These are phyloP conservation scores for Nesoenas mayeri DNA, from an alignment of 2,113 vertebrate genomes.

Conservation along the genomic window DNA sequence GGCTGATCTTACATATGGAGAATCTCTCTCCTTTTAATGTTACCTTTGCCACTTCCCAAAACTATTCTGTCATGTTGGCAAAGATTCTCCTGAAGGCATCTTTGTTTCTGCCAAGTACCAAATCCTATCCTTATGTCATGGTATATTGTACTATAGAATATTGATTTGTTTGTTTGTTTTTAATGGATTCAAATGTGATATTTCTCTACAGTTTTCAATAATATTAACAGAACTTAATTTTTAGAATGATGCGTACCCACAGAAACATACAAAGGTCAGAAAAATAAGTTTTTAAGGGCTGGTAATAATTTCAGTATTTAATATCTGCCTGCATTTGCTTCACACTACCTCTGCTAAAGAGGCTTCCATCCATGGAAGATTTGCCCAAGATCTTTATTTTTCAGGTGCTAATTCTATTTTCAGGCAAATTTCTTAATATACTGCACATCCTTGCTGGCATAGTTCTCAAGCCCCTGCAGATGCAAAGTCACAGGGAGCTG, in stretches of 20 bases:
- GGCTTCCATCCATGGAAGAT: neutral
- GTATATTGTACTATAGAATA: neutral
- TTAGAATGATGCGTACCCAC: neutral
- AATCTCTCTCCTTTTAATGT: neutral
- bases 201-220: neutral
- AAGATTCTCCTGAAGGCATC: neutral
- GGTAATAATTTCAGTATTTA: neutral
- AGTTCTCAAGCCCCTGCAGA: slow-evolving; percentile 1
- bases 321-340: neutral
- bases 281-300: neutral
- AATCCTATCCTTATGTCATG: neutral
- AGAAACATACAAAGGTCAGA: neutral
- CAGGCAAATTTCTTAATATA: slow-evolving; percentile 46
- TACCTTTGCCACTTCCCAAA: neutral
- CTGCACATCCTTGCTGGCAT: slow-evolving; percentile 27
- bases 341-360: neutral
- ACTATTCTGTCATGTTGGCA: neutral
- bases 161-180: neutral
- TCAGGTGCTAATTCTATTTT: neutral
- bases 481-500: neutral
- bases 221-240: neutral
- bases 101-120: neutral
- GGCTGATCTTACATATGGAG: neutral
- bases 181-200: neutral
- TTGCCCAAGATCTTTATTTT: slow-evolving; percentile 12